phyloP scores from a whole-genome alignment of 2,888 invertebrate genomes.

The Quadriops clusia region DNA sequence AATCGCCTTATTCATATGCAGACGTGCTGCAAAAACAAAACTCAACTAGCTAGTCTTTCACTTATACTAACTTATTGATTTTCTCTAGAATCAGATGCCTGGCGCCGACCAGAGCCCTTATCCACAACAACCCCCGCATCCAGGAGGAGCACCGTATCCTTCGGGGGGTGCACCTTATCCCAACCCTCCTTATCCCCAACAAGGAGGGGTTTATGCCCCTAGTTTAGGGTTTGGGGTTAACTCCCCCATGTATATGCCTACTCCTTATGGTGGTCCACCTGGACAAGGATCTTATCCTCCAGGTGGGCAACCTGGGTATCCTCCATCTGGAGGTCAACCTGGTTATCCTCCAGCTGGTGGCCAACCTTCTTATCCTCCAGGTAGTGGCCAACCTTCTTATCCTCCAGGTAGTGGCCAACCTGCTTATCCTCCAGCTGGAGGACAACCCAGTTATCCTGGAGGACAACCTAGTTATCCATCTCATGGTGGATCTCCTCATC shows the following conservation, averaged over 20 bases:
- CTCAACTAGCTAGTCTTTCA: too few relatives aligned
- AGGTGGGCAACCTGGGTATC: slow-evolving; percentile 9
- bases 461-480: slow-evolving; percentile 5
- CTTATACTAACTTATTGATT: too few relatives aligned
- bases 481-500: slow-evolving; percentile 1
- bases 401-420: slow-evolving; percentile 7
- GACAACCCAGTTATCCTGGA: slow-evolving; percentile 5
- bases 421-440: slow-evolving; percentile 1
- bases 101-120: slow-evolving; percentile 16
- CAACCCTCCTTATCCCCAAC: slow-evolving; percentile 27
- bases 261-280: slow-evolving; percentile 27
- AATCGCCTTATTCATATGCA: too few relatives aligned
- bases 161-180: slow-evolving; percentile 33
- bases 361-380: slow-evolving; percentile 9
- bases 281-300: slow-evolving; percentile 23
- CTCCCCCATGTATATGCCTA: slow-evolving; percentile 38
- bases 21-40: too few relatives aligned
- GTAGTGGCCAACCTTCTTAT: slow-evolving; percentile 5
- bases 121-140: slow-evolving; percentile 21
- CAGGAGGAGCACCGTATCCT: slow-evolving; percentile 18
- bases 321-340: slow-evolving; percentile 14
- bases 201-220: slow-evolving; percentile 27
- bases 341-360: slow-evolving; percentile 12
- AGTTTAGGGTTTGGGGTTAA: slow-evolving; percentile 40
- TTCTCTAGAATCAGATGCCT: slow-evolving; percentile 19